Base-by-base conservation (phyloP, 2,113 vertebrate species). In the Rhynchopsitta pachyrhyncha region DNA sequence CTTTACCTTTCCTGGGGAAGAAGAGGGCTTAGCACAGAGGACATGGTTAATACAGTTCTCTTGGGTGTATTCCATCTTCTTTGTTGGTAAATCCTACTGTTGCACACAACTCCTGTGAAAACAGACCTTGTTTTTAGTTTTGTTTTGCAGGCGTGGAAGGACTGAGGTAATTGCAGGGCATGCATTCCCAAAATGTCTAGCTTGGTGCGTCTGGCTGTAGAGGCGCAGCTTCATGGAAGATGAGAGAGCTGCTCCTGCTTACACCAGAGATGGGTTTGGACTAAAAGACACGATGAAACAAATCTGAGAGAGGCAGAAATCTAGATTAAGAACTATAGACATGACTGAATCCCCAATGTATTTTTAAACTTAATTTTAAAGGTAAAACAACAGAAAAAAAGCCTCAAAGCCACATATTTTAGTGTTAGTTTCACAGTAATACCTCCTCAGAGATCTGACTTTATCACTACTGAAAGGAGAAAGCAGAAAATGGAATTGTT, bases 401-500 rank as follows among this genome's bases (percentile, higher is more conserved):
- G 44, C 90, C 86, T 96, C 87, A 89, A 80, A 93, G 94, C 64
- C 96, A 92, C n/a, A 35, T 90, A 93, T 92, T 96, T 94, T 90
- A 92, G 84, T 69, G 67, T 92, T 92, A 92, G 73, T 93, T 96
- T 97, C 92, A 93, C 82, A 89, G 96, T 97, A 97, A 97, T 95
- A 82, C 87, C 89, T 97, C 87, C 96, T 97, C 88, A 95, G 96
- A 97, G 96, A 96, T 69, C 91, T 95, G 96, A 92, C 82, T 96
- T 96, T 94, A 93, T 97, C 95, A 90, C 91, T 93, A 86, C 79
- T 96, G 95, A 96, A 93, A 96, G 93, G 76, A 94, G 82, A 94
- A 96, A 94, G 87, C 75, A 93, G 96, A 96, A 97, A 97, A 96
- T 94, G 83, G 93, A 92, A 96, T 96, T 97, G 90, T 95, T 96